These are phyloP conservation scores for Trachelus troglodyta DNA, from an alignment of 2,888 invertebrate species.

Conservation along the genomic window DNA sequence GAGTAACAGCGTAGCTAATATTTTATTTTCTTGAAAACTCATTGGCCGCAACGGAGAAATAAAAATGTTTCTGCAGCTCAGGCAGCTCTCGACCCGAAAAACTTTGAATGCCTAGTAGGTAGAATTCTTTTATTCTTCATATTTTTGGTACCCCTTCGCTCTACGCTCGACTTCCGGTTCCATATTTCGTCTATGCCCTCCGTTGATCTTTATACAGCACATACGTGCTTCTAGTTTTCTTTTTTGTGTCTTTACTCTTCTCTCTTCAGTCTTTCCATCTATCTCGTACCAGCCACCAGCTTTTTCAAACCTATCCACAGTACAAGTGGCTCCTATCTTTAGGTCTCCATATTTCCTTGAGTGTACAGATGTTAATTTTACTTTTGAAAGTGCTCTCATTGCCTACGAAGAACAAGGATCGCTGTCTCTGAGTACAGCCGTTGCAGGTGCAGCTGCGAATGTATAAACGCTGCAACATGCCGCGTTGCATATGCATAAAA, in stretches of 20 bases:
- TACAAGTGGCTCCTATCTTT: background rate
- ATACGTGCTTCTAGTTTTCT: background rate
- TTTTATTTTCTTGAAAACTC: background rate
- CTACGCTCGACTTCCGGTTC: background rate
- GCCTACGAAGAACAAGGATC: background rate
- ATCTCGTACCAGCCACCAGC: background rate
- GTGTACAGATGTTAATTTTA: slow-evolving; percentile 16
- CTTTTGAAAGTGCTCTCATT: slow-evolving; percentile 11
- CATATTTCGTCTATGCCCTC: background rate
- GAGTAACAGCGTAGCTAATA: background rate
- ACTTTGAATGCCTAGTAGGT: background rate
- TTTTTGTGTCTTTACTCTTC: background rate
- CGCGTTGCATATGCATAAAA: slow-evolving; percentile 29
- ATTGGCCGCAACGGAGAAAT: background rate
- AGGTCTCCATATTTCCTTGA: background rate
- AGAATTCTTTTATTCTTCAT: background rate
- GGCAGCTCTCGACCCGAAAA: background rate
- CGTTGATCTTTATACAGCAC: background rate
- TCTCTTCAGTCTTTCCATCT: background rate
- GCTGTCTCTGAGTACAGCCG: background rate
- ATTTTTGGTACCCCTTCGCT: background rate
- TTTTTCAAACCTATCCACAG: background rate
- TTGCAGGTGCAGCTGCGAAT: slow-evolving; percentile 10
- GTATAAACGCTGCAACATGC: slow-evolving; percentile 26
- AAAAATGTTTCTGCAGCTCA: background rate